phyloP scores from a whole-genome alignment of 1,140 invertebrate species.

The Ctenoplectra terminalis region DNA sequence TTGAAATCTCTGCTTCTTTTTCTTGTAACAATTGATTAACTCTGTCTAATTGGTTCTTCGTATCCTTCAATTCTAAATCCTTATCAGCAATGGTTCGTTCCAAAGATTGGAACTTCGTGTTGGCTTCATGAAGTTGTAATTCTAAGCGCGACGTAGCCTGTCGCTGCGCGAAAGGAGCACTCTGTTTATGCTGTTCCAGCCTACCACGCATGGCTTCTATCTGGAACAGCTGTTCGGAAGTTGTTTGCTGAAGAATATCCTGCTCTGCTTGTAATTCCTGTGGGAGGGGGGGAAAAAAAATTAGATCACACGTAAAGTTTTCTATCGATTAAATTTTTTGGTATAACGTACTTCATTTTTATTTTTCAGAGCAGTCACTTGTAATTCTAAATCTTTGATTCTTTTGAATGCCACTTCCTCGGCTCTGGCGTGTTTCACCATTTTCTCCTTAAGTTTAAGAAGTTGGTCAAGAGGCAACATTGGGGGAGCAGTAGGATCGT shows the following conservation, averaged over 20 bases:
- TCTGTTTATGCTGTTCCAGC: slow-evolving; percentile 89
- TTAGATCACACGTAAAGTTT: neutral
- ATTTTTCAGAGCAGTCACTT: slow-evolving; percentile 84
- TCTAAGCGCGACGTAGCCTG: slow-evolving; percentile 87
- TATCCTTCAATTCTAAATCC: slow-evolving; percentile 77
- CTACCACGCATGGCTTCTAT: slow-evolving; percentile 90
- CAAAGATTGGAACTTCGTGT: slow-evolving; percentile 73
- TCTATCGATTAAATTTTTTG: neutral
- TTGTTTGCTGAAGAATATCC: slow-evolving; percentile 90
- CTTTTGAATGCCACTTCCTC: slow-evolving; percentile 90
- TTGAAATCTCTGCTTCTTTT: slow-evolving; percentile 84
- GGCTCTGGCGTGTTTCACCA: slow-evolving; percentile 86
- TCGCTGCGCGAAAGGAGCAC: slow-evolving; percentile 87
- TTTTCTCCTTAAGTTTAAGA: slow-evolving; percentile 86
- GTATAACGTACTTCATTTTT: slow-evolving; percentile 82
- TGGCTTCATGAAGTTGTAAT: slow-evolving; percentile 86
- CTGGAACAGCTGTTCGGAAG: slow-evolving; percentile 90
- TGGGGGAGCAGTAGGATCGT: slow-evolving; percentile 77
- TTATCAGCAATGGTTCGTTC: slow-evolving; percentile 76
- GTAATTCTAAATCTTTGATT: slow-evolving; percentile 89
- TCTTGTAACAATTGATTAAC: slow-evolving; percentile 80
- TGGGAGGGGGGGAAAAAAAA: neutral
- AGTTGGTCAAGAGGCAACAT: slow-evolving; percentile 84
- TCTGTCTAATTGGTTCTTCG: slow-evolving; percentile 80
- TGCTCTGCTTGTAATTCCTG: slow-evolving; percentile 90